phyloP scores from a whole-genome alignment of 2,797 vertebrate species.

The Orestias chungarensis region DNA sequence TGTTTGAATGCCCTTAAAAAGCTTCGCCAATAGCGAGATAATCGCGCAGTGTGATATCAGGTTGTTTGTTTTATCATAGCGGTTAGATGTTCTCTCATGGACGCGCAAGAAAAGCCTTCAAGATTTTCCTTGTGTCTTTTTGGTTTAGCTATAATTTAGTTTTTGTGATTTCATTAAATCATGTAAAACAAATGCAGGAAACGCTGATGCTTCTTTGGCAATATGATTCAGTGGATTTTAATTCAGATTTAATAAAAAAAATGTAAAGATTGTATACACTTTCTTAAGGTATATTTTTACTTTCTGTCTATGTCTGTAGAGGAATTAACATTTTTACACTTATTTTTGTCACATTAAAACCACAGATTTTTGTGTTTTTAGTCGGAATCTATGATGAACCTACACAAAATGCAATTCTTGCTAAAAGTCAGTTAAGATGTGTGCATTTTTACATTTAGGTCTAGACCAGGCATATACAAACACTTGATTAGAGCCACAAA shows the following conservation, averaged over 20 bases:
- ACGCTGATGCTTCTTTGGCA: background rate
- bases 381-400: background rate
- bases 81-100: background rate
- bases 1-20: slow-evolving; percentile 8
- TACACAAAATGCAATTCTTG: background rate
- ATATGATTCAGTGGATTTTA: background rate
- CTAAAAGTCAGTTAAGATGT: no score
- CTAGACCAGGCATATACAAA: no score
- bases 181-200: background rate
- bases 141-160: background rate
- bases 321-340: background rate
- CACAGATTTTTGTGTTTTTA: background rate
- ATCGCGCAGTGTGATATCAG: background rate
- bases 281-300: background rate
- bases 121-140: background rate
- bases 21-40: background rate
- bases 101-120: background rate
- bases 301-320: background rate
- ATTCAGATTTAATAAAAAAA: background rate
- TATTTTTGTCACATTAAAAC: background rate
- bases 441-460: no score
- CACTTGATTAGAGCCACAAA: no score
- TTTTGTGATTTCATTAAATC: background rate
- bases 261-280: background rate
- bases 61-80: background rate